Conservation (phyloP, 2,797 vertebrate species). For the Miichthys miiuy region DNA sequence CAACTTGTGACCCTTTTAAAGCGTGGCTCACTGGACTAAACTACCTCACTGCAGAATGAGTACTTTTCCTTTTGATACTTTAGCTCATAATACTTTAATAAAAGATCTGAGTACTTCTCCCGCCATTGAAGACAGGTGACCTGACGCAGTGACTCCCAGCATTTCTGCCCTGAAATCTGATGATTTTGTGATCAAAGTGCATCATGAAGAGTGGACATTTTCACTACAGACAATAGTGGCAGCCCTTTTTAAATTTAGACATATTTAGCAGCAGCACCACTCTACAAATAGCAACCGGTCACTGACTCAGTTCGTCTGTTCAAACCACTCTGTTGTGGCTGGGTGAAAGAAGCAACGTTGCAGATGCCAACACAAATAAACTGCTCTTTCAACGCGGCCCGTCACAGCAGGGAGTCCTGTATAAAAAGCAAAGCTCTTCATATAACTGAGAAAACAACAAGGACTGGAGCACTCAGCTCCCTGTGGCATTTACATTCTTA, state of each 20-base stretch:
- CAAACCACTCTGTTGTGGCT: constrained; percentile 12
- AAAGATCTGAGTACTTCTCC: background rate
- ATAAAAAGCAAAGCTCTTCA: background rate
- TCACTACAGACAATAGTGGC: background rate
- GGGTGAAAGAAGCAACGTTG: background rate
- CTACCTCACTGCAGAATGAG: background rate
- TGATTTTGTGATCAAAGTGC: background rate
- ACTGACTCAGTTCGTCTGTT: constrained; percentile 3
- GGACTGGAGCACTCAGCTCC: background rate
- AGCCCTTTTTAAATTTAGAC: background rate
- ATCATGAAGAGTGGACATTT: background rate
- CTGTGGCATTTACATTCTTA: background rate
- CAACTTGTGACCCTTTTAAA: too few relatives aligned
- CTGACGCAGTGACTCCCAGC: background rate
- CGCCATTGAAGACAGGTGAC: background rate
- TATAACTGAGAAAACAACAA: background rate
- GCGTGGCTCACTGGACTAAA: too few relatives aligned
- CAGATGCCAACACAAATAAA: constrained; percentile 5
- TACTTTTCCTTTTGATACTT: background rate
- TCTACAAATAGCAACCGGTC: background rate
- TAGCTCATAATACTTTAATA: background rate
- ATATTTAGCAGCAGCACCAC: constrained; percentile 18
- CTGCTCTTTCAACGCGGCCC: background rate
- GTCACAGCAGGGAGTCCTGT: background rate
- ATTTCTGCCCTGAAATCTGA: constrained; percentile 4